Base-by-base conservation (phyloP, 2,113 vertebrate genomes). In the Pampusana beccarii region DNA sequence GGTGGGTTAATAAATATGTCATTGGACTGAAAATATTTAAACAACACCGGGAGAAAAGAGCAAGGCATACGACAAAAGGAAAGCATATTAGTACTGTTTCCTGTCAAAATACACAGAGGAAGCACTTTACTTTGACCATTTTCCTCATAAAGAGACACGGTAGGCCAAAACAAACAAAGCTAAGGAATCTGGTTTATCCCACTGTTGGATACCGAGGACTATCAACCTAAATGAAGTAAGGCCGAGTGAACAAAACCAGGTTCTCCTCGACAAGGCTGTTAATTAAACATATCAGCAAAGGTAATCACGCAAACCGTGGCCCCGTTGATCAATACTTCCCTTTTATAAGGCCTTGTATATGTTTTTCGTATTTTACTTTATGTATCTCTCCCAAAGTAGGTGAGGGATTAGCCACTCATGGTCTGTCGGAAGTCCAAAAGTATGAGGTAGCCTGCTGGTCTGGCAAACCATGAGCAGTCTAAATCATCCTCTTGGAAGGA, bases 21-120 rank as follows among this genome's bases (percentile, higher is more conserved):
- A 98, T 95, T 98, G 97, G 93, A 95, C 97, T 93, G 95, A 98
- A 98, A 98, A 98, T 98, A 98, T 98, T 98, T 98, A 97, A 98
- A 98, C 95, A 98, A 97, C 97, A 96, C 94, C 31, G 14, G 95
- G 97, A 97, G 98, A 98, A 98, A 97, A 97, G 95, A 98, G 96
- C 95, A 97, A 97, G 97, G 97, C 97, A 95, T 95, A 97, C 97
- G 98, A 98, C 97, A 98, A 98, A 98, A 98, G 97, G 97, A 97
- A 98, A 98, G 98, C 95, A 87, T 98, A 98, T 98, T 98, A 98
- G 98, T 97, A 96, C 96, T 97, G 98, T 97, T 98, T 98, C 98
- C 98, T 98, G 98, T 98, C 97, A 98, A 98, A 98, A 98, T 98
- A 98, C 98, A 98, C 98, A 98, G 97, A 98, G 98, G 98, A 98